Percentiles rank a stretch among this genome's conserved stretches.
These are phyloP conservation scores for Epinotia bilunana DNA, from an alignment of 2,888 invertebrate genomes.

Conservation along the genomic window DNA sequence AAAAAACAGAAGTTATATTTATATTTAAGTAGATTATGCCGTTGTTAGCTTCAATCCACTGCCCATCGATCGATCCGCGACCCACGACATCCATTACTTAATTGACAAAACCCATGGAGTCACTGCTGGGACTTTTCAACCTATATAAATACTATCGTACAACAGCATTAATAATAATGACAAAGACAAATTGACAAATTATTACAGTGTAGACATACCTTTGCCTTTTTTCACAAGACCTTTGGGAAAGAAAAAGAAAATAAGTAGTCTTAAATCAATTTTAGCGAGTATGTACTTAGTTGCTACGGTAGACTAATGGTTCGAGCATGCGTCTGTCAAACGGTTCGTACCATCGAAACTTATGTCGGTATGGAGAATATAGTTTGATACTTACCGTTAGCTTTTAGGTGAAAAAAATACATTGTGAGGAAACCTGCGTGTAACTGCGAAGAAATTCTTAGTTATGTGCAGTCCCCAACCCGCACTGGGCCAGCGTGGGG, in stretches of 20 bases:
- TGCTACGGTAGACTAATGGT: background rate
- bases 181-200: constrained; percentile 28
- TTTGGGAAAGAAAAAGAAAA: constrained; percentile 54
- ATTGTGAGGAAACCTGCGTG: too few relatives aligned
- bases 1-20: constrained; percentile 1
- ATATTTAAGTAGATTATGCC: constrained; percentile 8
- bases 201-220: constrained; percentile 54
- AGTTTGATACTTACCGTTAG: too few relatives aligned
- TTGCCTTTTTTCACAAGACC: constrained; percentile 58
- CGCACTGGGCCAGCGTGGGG: too few relatives aligned
- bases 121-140: constrained; percentile 37
- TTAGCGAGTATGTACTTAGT: background rate
- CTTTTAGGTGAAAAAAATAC: too few relatives aligned
- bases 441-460: too few relatives aligned
- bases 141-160: constrained; percentile 15
- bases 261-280: constrained; percentile 27
- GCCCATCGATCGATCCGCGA: constrained; percentile 52
- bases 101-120: constrained; percentile 58
- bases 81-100: constrained; percentile 58
- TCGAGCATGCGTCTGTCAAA: too few relatives aligned
- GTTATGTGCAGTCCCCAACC: too few relatives aligned
- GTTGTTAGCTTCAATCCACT: constrained; percentile 25
- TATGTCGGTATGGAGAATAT: too few relatives aligned
- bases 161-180: constrained; percentile 29
- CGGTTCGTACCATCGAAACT: too few relatives aligned